phyloP scores from a whole-genome alignment of 2,113 vertebrate genomes.

The Mastomys coucha region DNA sequence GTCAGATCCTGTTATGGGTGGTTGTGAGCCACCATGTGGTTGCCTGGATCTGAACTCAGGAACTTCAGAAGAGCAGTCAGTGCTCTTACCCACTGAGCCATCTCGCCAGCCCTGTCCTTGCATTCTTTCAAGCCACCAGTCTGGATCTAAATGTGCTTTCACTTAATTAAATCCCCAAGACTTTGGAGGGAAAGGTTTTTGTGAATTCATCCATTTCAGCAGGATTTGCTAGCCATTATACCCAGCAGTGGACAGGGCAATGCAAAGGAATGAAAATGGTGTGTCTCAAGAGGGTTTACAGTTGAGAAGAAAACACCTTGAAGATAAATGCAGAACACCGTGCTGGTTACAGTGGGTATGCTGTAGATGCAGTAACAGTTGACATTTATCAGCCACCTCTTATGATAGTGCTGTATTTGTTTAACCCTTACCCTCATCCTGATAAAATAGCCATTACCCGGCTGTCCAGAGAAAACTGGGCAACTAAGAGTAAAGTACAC shows the following conservation, averaged over 20 bases:
- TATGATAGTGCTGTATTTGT: background rate
- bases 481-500: background rate
- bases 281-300: background rate
- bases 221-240: background rate
- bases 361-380: background rate
- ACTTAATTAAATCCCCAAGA: constrained; percentile 17
- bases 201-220: background rate
- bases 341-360: background rate
- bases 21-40: no score
- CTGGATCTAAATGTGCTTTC: background rate
- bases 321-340: background rate
- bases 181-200: constrained; percentile 25
- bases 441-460: background rate
- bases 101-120: background rate
- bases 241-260: background rate
- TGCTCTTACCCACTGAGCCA: no score
- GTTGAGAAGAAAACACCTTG: background rate
- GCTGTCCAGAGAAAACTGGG: constrained; percentile 1
- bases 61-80: no score
- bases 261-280: background rate
- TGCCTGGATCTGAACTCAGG: no score
- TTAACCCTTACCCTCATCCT: background rate
- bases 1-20: no score
- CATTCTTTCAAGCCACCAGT: constrained; percentile 11
- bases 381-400: background rate